phyloP scores from a whole-genome alignment of 2,797 vertebrate species.

The Epinephelus coioides region DNA sequence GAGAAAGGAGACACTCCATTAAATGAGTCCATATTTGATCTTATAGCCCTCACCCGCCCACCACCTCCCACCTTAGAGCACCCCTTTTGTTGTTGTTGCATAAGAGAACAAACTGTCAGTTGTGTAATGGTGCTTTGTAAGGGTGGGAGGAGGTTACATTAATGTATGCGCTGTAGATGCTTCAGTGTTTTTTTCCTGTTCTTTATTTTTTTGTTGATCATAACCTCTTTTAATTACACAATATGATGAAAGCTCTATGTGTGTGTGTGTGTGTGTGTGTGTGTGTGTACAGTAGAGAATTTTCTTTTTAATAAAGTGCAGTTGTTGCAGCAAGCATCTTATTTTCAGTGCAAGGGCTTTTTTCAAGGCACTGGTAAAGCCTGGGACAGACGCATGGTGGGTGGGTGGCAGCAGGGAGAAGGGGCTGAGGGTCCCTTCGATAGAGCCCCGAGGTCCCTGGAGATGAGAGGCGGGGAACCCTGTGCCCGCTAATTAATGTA shows the following conservation, averaged over 20 bases:
- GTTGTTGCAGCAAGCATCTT: neutral
- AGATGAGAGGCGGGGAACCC: slow-evolving; percentile 51
- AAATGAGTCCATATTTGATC: slow-evolving; percentile 58
- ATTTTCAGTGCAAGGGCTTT: neutral
- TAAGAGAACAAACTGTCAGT: slow-evolving; percentile 36
- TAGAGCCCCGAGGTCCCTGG: slow-evolving; percentile 43
- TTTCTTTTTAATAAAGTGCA: neutral
- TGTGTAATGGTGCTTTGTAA: slow-evolving; percentile 8
- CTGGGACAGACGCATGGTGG: slow-evolving; percentile 68
- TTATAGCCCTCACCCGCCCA: slow-evolving; percentile 7
- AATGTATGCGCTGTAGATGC: slow-evolving; percentile 8
- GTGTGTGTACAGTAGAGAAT: neutral
- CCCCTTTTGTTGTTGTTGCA: slow-evolving; percentile 34
- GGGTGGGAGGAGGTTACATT: slow-evolving; percentile 9
- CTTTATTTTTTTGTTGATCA: neutral
- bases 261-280: slow-evolving; percentile 15
- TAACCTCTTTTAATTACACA: slow-evolving; percentile 49
- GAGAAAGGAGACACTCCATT: slow-evolving; percentile 39
- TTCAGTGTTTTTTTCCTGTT: slow-evolving; percentile 6
- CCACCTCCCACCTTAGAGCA: neutral
- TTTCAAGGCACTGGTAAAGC: neutral
- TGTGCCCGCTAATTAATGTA: slow-evolving; percentile 73
- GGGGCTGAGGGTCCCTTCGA: slow-evolving; percentile 33
- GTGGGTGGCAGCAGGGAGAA: slow-evolving; percentile 45
- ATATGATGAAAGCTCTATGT: slow-evolving; percentile 14